Percentiles rank a stretch among this genome's conserved stretches.
Evolutionary conservation across 2,797 vertebrate genomes (phyloP).

Genomic region (Psittacula derbiana): DNA sequence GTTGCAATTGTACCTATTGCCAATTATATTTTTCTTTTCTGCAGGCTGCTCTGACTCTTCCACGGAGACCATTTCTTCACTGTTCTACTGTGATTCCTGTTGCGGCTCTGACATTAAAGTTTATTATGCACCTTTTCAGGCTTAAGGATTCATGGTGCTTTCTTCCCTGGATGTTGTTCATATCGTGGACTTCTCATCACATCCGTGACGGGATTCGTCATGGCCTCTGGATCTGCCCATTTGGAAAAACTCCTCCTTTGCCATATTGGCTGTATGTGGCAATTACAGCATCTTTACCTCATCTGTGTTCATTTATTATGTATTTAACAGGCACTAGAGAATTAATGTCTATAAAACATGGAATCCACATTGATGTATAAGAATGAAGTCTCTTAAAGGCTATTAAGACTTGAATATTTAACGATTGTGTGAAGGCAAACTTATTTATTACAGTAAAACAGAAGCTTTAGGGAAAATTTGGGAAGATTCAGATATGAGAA

Average conservation of each 20-base stretch:
- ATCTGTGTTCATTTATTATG: slow-evolving; percentile 93
- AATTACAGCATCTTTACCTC: slow-evolving; percentile 90
- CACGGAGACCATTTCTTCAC: slow-evolving; percentile 90
- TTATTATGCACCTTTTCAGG: slow-evolving; percentile 87
- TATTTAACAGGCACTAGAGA: slow-evolving; percentile 92
- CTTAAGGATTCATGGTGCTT: slow-evolving; percentile 95
- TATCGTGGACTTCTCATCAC: slow-evolving; percentile 94
- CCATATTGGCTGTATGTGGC: slow-evolving; percentile 94
- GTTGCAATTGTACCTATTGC: neutral
- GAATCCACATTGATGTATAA: slow-evolving; percentile 90
- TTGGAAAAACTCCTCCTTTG: slow-evolving; percentile 91
- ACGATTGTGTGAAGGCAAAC: neutral
- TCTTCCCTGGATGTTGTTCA: slow-evolving; percentile 95
- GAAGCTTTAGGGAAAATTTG: neutral
- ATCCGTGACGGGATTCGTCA: slow-evolving; percentile 90
- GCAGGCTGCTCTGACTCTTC: slow-evolving; percentile 89
- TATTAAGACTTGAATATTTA: neutral
- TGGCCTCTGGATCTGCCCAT: slow-evolving; percentile 93
- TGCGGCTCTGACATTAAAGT: slow-evolving; percentile 85
- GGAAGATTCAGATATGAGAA: neutral
- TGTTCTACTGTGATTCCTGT: slow-evolving; percentile 91
- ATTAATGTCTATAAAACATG: slow-evolving; percentile 91
- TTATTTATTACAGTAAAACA: neutral
- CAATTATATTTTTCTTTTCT: neutral
- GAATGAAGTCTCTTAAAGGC: neutral